phyloP scores from a whole-genome alignment of 30 jellyfish, hydroid and myxozoan species.

The Turritopsis dohrnii region DNA sequence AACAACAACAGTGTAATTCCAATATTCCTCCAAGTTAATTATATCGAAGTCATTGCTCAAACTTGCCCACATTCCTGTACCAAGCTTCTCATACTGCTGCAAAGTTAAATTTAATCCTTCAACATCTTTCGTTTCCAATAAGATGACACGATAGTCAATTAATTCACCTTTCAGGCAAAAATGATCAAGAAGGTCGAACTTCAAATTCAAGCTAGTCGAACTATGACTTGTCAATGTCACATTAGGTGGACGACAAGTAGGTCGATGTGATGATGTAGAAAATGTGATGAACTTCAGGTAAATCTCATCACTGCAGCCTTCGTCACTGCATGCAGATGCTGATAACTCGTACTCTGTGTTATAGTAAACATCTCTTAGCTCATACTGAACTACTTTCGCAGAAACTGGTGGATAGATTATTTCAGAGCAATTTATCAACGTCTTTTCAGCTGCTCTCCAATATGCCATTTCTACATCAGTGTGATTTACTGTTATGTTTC shows the following conservation, averaged over 20 bases:
- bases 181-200: conserved; percentile 9
- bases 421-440: neutral
- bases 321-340: conserved; percentile 3
- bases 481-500: neutral
- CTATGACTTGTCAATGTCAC: neutral
- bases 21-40: neutral
- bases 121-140: neutral
- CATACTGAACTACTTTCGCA: neutral
- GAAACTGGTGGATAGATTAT: neutral
- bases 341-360: neutral
- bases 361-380: neutral
- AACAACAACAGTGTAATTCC: conserved; percentile 16
- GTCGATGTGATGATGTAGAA: neutral
- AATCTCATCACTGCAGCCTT: neutral
- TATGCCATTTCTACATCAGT: neutral
- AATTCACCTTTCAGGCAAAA: neutral
- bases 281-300: neutral
- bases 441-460: neutral
- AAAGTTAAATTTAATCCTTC: neutral
- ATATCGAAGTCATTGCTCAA: neutral
- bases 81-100: neutral
- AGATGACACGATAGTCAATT: neutral
- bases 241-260: conserved; percentile 1
- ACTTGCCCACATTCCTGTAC: neutral
- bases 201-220: neutral